Conservation (phyloP, 2,113 vertebrate genomes). For the Paratilapia polleni region DNA sequence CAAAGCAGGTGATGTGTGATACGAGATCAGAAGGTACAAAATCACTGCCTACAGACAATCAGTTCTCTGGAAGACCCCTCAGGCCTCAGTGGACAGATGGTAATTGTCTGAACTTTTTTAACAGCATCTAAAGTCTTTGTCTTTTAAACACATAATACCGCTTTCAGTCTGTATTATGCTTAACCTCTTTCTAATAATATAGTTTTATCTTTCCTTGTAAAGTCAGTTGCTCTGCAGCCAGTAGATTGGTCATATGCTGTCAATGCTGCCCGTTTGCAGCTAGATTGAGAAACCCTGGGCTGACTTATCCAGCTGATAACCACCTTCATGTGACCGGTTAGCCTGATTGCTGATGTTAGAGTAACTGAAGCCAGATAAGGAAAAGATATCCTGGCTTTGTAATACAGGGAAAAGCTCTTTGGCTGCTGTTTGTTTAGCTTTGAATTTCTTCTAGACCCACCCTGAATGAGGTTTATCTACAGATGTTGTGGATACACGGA, state of each 20-base stretch:
- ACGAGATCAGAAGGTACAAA: too few species aligned
- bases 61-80: too few species aligned
- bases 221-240: too few species aligned
- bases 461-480: not conserved
- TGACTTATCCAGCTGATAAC: not conserved
- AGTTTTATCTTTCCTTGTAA: too few species aligned
- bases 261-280: not conserved
- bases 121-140: too few species aligned
- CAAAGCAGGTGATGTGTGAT: too few species aligned
- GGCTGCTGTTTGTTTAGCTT: not conserved
- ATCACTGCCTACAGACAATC: too few species aligned
- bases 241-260: not conserved
- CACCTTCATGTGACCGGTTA: not conserved
- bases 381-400: not conserved
- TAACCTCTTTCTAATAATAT: too few species aligned
- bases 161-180: too few species aligned
- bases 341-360: not conserved
- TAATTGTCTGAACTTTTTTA: too few species aligned
- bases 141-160: too few species aligned
- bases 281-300: not conserved
- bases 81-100: too few species aligned
- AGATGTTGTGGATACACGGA: not conserved
- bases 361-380: not conserved
- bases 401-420: not conserved
- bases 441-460: not conserved